Base-by-base conservation (phyloP, 2,797 vertebrate genomes). In the Bovichtus variegatus region DNA sequence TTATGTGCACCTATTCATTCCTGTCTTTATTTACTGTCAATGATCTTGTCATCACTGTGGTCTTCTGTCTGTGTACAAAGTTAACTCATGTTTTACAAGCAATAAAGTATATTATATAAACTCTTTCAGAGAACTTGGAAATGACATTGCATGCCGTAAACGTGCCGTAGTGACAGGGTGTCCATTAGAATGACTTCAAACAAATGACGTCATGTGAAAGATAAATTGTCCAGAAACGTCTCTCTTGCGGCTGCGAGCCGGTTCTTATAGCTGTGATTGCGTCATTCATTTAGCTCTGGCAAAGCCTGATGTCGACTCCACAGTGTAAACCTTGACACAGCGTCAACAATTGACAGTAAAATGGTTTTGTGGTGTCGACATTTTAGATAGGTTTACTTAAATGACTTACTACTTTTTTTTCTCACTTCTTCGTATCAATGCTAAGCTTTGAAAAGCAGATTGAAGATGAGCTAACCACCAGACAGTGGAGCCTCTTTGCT, bases 51-150 rank as follows among this genome's bases (percentile, higher is more conserved):
- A 80, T 94, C 94, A 91, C 90, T 95, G 92, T 95, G 88, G 89
- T 95, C 86, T 90, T 93, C 66, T 95, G 92, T 95, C 92, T 95
- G 91, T 96, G 94, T 95, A 93, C 89, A 94, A 93, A 89, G 74
- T 88, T 92, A 89, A 86, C 87, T 94, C 91, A 94, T 96, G 93
- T 95, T 96, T 95, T 93, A 93, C 94, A 84, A 96, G 94, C 94
- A 96, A 96, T 96, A 96, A 96, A 96, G 92, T 86, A 88, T 91
- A 93, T 93, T 92, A 91, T 90, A 88, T 93, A 88, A 91, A 92
- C 82, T 84, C 64, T 85, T 80, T 83, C 81, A 82, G 65, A 90
- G 82, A 88, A 89, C 73, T 88, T 90, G 85, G 70, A 84, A 86
- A 85, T 92, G 75, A 76, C 82, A 86, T 88, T 89, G 80, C 76